Percentiles rank a stretch among this genome's conserved stretches.
Evolutionary conservation across 1,140 invertebrate species (phyloP).

Genomic region (Drosophila leontia): DNA sequence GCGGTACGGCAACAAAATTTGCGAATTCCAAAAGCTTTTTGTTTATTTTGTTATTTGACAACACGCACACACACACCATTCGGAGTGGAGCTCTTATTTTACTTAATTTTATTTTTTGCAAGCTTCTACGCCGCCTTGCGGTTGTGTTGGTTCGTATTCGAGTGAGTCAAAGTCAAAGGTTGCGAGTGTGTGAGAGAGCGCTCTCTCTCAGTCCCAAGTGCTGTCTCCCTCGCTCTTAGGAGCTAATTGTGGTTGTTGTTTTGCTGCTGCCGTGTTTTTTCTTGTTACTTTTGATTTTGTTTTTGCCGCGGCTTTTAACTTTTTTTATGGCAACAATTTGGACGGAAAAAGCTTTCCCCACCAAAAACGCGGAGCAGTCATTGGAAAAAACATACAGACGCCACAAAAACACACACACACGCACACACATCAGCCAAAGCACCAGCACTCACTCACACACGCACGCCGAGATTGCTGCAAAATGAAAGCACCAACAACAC

Average conservation of each 20-base stretch:
- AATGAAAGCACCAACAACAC: slow-evolving; percentile 69
- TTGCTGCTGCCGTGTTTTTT: slow-evolving; percentile 11
- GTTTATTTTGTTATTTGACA: slow-evolving; percentile 65
- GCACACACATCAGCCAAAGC: slow-evolving; percentile 37
- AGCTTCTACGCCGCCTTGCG: slow-evolving; percentile 43
- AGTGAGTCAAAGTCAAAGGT: slow-evolving; percentile 64
- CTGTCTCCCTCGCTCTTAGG: slow-evolving; percentile 42
- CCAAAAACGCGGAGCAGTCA: slow-evolving; percentile 68
- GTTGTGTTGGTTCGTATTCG: slow-evolving; percentile 17
- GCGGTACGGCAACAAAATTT: slow-evolving; percentile 56
- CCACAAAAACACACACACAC: slow-evolving; percentile 32
- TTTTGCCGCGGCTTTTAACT: slow-evolving; percentile 67
- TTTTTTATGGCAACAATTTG: slow-evolving; percentile 54
- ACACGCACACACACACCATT: slow-evolving; percentile 42
- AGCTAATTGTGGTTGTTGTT: slow-evolving; percentile 46
- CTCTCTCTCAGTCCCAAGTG: slow-evolving; percentile 23
- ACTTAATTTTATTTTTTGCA: slow-evolving; percentile 53
- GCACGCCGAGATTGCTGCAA: slow-evolving; percentile 63
- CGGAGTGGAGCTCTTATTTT: slow-evolving; percentile 35
- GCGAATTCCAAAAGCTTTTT: slow-evolving; percentile 60
- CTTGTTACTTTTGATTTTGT: slow-evolving; percentile 51
- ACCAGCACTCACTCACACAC: slow-evolving; percentile 50
- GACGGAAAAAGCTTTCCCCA: slow-evolving; percentile 71
- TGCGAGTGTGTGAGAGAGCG: slow-evolving; percentile 41
- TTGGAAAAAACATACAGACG: slow-evolving; percentile 58